Evolutionary conservation across 2,113 vertebrate genomes (phyloP).

Genomic region (Philantomba maxwellii): DNA sequence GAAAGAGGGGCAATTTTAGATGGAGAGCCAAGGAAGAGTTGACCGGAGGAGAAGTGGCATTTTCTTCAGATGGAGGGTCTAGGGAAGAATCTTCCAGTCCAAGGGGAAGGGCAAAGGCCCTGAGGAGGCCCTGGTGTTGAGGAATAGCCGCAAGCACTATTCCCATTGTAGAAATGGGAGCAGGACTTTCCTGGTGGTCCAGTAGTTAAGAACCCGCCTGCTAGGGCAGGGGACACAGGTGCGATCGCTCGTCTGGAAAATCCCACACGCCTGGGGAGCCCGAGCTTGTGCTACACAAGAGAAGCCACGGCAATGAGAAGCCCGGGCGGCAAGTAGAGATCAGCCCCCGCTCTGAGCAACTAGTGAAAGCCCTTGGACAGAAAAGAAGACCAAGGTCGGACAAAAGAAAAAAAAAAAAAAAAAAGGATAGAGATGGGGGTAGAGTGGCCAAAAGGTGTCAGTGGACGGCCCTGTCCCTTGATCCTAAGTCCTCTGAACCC

Average conservation of each 20-base stretch:
- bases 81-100: background rate
- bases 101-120: background rate
- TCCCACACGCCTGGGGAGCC: background rate
- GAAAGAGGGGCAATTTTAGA: background rate
- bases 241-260: background rate
- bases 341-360: background rate
- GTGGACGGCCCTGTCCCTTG: background rate
- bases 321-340: background rate
- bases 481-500: background rate
- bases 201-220: background rate
- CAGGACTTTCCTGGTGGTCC: background rate
- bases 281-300: background rate
- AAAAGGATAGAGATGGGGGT: background rate
- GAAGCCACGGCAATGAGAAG: background rate
- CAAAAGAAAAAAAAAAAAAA: background rate
- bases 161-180: background rate
- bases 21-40: background rate
- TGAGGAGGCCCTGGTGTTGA: no score
- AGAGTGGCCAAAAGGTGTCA: background rate
- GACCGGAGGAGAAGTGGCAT: background rate
- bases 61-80: background rate
- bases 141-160: background rate
- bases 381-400: background rate
- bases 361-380: background rate
- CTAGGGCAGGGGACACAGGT: background rate